Evolutionary conservation across 2,113 vertebrate genomes (phyloP).

Genomic region (Sclerurus mexicanus): DNA sequence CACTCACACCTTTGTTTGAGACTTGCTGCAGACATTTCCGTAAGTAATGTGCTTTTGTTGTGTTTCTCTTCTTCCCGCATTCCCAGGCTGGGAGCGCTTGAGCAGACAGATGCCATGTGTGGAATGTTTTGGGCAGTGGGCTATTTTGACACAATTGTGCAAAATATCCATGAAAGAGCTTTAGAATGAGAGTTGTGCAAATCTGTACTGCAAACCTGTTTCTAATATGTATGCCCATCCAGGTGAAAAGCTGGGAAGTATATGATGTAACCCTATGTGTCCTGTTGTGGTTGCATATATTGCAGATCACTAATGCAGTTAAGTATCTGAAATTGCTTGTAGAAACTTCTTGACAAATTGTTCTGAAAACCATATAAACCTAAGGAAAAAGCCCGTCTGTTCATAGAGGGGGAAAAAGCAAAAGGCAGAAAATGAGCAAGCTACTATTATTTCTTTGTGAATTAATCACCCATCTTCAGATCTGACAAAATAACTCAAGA

Average conservation of each 20-base stretch:
- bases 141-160: not conserved
- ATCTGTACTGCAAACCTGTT: not conserved
- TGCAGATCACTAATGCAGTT: not conserved
- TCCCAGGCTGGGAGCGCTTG: not conserved
- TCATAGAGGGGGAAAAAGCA: not conserved
- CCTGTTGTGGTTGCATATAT: not conserved
- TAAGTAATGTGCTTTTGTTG: not conserved
- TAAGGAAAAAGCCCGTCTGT: not conserved
- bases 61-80: not conserved
- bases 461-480: not conserved
- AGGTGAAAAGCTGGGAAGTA: not conserved
- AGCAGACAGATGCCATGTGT: fast-evolving
- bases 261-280: fast-evolving
- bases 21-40: not conserved
- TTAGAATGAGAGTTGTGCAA: not conserved
- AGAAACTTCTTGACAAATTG: not conserved
- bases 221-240: not conserved
- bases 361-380: not conserved
- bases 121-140: not conserved
- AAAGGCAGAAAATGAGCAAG: not conserved
- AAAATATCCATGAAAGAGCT: not conserved
- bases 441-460: not conserved
- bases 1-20: not conserved
- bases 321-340: not conserved
- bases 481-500: not conserved